A percentile compares a stretch with the other conserved stretches of the same genome.
Evolutionary conservation across 2,797 vertebrate genomes (phyloP).

Genomic region (Tangara arthus): DNA sequence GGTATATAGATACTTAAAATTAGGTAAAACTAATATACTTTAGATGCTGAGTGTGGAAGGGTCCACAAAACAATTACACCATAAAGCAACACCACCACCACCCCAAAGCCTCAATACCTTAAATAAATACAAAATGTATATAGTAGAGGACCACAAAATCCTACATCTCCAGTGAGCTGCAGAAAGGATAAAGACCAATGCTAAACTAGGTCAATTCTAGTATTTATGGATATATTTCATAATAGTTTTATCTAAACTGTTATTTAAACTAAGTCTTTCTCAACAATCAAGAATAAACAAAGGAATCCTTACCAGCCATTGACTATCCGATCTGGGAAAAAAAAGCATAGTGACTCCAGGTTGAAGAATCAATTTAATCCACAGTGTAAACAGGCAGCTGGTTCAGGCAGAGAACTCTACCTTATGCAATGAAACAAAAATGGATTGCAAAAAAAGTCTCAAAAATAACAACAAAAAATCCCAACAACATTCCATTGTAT

Average conservation of each 20-base stretch:
- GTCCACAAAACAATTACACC: neutral
- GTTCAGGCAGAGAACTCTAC: neutral
- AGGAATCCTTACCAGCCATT: neutral
- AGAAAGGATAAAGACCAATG: neutral
- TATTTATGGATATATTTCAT: neutral
- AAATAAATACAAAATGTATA: neutral
- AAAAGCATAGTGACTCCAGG: neutral
- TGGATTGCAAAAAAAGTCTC: rapidly evolving
- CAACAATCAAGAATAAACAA: neutral
- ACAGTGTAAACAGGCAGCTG: neutral
- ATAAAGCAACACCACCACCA: neutral
- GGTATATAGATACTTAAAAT: neutral
- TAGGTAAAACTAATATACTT: neutral
- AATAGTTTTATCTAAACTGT: neutral
- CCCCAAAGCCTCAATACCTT: neutral
- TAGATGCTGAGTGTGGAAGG: too few species aligned
- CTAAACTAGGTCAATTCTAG: neutral
- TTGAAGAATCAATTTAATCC: neutral
- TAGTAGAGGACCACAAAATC: neutral
- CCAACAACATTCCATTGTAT: neutral
- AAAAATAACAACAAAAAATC: neutral
- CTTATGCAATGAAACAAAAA: neutral
- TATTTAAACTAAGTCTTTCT: neutral
- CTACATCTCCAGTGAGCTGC: neutral
- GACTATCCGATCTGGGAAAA: neutral